Conservation (phyloP, 53 echinoderm and acorn worm genomes). For the Henricia sp. region DNA sequence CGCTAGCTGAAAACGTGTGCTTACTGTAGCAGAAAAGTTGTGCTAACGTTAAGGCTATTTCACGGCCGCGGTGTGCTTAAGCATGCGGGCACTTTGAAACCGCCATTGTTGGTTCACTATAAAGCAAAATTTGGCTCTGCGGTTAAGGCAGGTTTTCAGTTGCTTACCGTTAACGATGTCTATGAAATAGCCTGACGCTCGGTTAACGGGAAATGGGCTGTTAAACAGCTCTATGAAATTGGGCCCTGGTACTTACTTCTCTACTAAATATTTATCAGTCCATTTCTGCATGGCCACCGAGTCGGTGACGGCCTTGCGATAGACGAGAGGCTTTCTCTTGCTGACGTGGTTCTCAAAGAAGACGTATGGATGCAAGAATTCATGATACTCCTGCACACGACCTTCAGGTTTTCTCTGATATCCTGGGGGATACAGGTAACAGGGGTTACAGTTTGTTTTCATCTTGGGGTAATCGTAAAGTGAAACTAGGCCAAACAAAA, state of each 20-base stretch:
- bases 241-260: slow-evolving; percentile 61
- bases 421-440: slow-evolving; percentile 48
- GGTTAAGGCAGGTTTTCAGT: not conserved
- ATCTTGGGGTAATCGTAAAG: not conserved
- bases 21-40: too few species aligned
- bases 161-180: not conserved
- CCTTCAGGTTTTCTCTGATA: slow-evolving; percentile 88
- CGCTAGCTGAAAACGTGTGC: too few species aligned
- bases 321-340: slow-evolving; percentile 72
- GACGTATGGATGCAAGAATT: slow-evolving; percentile 66
- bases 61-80: too few species aligned
- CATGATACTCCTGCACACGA: slow-evolving; percentile 73
- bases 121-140: not conserved
- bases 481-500: not conserved
- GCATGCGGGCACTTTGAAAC: too few species aligned
- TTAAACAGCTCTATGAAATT: not conserved
- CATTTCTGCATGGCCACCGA: slow-evolving; percentile 82
- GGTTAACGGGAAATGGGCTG: not conserved
- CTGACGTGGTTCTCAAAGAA: slow-evolving; percentile 84
- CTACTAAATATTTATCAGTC: slow-evolving; percentile 75
- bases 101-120: too few species aligned
- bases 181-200: not conserved
- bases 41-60: too few species aligned
- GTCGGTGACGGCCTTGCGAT: slow-evolving; percentile 56
- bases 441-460: not conserved